Conservation (phyloP, 2,113 vertebrate genomes). For the Guaruba guarouba region DNA sequence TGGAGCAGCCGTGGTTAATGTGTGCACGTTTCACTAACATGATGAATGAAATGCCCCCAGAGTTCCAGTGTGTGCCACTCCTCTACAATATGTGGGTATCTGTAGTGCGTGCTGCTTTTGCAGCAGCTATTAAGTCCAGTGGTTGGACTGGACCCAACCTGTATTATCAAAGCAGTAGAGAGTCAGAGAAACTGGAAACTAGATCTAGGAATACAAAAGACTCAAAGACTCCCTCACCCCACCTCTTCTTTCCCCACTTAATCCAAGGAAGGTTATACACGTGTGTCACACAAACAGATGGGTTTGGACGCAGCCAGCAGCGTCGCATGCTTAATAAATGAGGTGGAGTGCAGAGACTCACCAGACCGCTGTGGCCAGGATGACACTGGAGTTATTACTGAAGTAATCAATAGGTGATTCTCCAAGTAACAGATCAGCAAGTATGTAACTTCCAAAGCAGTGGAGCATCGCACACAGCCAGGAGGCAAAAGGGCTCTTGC, state of each 20-base stretch:
- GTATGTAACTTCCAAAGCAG: slow-evolving; percentile 96
- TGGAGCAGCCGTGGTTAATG: neutral
- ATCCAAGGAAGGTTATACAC: neutral
- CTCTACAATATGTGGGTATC: neutral
- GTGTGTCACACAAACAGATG: neutral
- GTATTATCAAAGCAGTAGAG: neutral
- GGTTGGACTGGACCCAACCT: neutral
- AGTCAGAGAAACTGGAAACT: neutral
- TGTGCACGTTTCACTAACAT: neutral
- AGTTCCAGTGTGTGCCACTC: neutral
- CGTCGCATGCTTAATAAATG: accelerated
- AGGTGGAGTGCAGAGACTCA: slow-evolving; percentile 64
- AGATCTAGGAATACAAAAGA: neutral
- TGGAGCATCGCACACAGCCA: slow-evolving; percentile 98
- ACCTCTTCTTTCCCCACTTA: neutral
- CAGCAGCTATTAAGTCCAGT: neutral
- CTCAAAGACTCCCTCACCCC: neutral
- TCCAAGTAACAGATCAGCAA: slow-evolving; percentile 91
- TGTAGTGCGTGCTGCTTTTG: neutral
- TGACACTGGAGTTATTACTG: slow-evolving; percentile 92
- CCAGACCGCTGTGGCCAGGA: slow-evolving; percentile 94
- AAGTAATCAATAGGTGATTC: slow-evolving; percentile 87
- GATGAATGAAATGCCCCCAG: neutral
- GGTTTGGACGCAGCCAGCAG: no score
- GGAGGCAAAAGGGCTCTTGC: slow-evolving; percentile 89